These are phyloP conservation scores for Cassiopea xamachana DNA, from an alignment of 30 jellyfish, hydroid and myxozoan species.

Conservation along the genomic window DNA sequence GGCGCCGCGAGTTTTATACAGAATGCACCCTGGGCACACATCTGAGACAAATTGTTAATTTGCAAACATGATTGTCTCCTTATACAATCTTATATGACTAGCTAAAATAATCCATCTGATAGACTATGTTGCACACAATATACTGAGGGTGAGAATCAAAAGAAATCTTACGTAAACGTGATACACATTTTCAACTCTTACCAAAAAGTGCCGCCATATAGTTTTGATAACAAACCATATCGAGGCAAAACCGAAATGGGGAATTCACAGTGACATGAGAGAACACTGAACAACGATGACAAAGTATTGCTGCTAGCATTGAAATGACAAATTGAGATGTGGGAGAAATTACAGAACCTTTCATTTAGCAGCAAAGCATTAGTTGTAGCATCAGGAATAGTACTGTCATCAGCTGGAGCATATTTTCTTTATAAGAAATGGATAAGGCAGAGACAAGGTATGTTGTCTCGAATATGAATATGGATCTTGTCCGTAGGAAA, in stretches of 20 bases:
- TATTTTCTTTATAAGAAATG: conserved; percentile 16
- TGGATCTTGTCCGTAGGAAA: neutral
- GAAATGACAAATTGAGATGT: neutral
- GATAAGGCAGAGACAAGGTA: neutral
- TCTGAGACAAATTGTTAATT: no score
- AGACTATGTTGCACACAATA: no score
- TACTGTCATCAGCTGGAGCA: conserved; percentile 33
- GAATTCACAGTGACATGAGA: neutral
- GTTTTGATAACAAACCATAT: neutral
- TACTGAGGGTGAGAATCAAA: no score
- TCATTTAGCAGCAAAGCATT: conserved; percentile 22
- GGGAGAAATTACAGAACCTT: conserved; percentile 33
- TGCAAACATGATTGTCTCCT: no score
- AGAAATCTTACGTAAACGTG: no score
- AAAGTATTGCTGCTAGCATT: neutral
- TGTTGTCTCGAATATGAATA: neutral
- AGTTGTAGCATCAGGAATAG: conserved; percentile 47
- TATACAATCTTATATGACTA: no score
- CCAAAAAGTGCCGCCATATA: neutral
- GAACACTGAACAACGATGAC: neutral
- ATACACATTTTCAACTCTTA: no score
- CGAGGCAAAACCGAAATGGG: neutral
- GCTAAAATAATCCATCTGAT: no score
- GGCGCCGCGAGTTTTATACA: no score
- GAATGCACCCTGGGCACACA: no score